phyloP scores from a whole-genome alignment of 2,113 vertebrate species.

The Anthoscopus minutus region DNA sequence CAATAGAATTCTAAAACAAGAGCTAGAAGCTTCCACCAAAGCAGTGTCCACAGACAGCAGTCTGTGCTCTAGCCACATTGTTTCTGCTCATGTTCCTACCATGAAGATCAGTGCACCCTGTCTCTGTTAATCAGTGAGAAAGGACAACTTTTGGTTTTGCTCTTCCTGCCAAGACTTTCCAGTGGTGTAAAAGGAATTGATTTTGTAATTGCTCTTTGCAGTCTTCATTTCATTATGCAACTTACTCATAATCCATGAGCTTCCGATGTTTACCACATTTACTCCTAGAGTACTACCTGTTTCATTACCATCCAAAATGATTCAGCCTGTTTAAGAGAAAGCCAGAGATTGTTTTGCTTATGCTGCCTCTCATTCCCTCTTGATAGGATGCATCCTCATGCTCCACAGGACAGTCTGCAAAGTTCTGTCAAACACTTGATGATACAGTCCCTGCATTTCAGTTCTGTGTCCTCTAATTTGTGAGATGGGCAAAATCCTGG shows the following conservation, averaged over 20 bases:
- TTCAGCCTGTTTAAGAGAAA: background rate
- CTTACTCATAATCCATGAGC: background rate
- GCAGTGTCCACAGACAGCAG: background rate
- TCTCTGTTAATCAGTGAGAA: background rate
- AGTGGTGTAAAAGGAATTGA: background rate
- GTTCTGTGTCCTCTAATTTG: background rate
- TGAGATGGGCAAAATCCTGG: background rate
- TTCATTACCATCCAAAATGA: background rate
- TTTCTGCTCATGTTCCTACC: background rate
- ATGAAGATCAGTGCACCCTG: background rate
- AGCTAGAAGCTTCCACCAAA: background rate
- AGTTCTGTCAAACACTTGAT: background rate
- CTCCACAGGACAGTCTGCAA: background rate
- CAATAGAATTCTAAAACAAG: background rate
- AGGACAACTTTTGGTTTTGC: background rate
- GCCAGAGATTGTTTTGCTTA: background rate
- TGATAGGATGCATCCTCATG: background rate
- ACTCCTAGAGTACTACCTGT: background rate
- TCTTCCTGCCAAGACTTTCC: background rate
- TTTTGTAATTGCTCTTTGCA: background rate
- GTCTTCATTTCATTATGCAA: background rate
- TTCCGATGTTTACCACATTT: background rate
- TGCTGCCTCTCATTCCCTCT: background rate
- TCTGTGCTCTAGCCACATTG: background rate
- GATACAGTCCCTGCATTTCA: background rate